A percentile compares a stretch with the other conserved stretches of the same genome.
Evolutionary conservation across 2,797 vertebrate species (phyloP).

Genomic region (Momotus momota): DNA sequence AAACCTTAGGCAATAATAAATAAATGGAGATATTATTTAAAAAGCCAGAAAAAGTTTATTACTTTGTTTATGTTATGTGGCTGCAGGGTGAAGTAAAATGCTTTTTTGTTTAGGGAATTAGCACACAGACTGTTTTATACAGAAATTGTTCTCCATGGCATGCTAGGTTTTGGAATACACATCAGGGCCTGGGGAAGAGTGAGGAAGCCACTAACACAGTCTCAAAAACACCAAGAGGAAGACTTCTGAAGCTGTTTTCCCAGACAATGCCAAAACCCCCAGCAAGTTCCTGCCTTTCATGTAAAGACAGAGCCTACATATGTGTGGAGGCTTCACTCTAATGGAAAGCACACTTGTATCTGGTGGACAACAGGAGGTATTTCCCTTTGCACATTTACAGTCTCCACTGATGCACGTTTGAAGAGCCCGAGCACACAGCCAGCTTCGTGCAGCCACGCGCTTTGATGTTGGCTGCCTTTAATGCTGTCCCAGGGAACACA

Average conservation of each 20-base stretch:
- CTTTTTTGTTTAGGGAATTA: background rate
- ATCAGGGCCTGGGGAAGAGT: background rate
- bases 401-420: background rate
- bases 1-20: background rate
- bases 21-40: background rate
- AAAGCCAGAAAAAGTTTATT: background rate
- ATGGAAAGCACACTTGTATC: background rate
- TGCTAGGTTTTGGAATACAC: background rate
- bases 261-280: background rate
- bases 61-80: background rate
- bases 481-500: background rate
- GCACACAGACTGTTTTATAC: background rate
- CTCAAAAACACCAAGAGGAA: background rate
- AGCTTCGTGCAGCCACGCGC: background rate
- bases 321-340: background rate
- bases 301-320: background rate
- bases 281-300: constrained; percentile 15
- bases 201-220: background rate
- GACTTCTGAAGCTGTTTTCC: background rate
- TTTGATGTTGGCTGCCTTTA: constrained; percentile 8
- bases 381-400: constrained; percentile 1
- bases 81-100: background rate
- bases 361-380: constrained; percentile 32
- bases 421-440: background rate
- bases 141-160: background rate